Percentiles rank a stretch among this genome's conserved stretches.
These are phyloP conservation scores for Horisme vitalbata DNA, from an alignment of 2,888 invertebrate genomes.

Conservation along the genomic window DNA sequence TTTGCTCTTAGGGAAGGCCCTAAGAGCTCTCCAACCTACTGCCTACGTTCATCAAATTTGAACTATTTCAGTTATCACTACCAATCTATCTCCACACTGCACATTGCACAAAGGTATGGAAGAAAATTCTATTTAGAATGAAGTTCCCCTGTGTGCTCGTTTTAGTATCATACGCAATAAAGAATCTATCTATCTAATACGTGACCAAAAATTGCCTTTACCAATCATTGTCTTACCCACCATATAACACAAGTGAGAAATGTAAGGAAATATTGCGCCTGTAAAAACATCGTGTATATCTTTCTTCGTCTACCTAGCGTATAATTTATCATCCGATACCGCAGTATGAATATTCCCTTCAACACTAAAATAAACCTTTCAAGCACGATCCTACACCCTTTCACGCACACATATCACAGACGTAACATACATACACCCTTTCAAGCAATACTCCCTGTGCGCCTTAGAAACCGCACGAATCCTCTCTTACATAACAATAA, in stretches of 20 bases:
- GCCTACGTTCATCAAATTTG: no score
- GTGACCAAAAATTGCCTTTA: no score
- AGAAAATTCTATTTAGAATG: no score
- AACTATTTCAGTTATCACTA: no score
- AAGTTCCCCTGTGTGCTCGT: no score
- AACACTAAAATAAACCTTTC: constrained; percentile 59
- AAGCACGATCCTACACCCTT: constrained; percentile 63
- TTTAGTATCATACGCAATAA: no score
- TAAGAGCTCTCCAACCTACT: no score
- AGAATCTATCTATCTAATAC: no score
- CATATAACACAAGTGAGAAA: neutral
- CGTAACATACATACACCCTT: constrained; percentile 70
- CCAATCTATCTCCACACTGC: no score
- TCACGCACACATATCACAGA: constrained; percentile 61
- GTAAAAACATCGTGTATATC: constrained; percentile 11
- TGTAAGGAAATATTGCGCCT: constrained; percentile 8
- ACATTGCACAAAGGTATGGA: no score
- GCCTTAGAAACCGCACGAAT: constrained; percentile 74
- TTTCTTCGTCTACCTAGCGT: constrained; percentile 2
- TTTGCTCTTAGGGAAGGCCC: no score
- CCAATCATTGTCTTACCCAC: no score
- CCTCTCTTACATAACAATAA: constrained; percentile 80
- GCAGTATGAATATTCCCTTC: constrained; percentile 34
- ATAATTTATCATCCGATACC: constrained; percentile 27
- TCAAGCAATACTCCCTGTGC: constrained; percentile 59